A percentile compares a stretch with the other conserved stretches of the same genome.
Evolutionary conservation across 2,888 invertebrate genomes (phyloP).

Genomic region (Leptinotarsa haldemani): DNA sequence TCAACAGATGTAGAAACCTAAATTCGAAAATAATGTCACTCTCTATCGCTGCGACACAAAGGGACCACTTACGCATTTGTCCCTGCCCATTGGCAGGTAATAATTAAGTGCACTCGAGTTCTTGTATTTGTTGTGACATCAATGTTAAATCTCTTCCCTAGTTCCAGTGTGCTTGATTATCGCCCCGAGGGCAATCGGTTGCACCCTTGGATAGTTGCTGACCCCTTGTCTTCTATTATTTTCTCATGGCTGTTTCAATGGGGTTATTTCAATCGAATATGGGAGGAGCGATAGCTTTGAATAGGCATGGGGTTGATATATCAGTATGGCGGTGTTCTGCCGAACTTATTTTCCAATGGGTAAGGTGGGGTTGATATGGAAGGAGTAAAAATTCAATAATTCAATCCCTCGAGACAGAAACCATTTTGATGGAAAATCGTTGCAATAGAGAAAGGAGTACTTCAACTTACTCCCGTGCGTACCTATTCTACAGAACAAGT

Average conservation of each 20-base stretch:
- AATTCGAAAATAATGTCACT: slow-evolving; percentile 47
- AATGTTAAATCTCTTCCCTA: slow-evolving; percentile 49
- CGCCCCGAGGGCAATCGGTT: slow-evolving; percentile 3
- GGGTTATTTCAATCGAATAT: slow-evolving; percentile 13
- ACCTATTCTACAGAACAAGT: no score
- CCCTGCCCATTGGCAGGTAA: slow-evolving; percentile 60
- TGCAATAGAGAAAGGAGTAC: no score
- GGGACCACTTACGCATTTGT: slow-evolving; percentile 25
- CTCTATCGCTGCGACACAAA: slow-evolving; percentile 55
- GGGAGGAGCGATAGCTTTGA: slow-evolving; percentile 14
- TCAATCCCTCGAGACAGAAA: no score
- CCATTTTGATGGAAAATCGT: no score
- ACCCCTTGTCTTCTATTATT: slow-evolving; percentile 23
- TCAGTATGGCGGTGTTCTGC: slow-evolving; percentile 15
- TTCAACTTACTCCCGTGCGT: no score
- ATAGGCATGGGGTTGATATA: slow-evolving; percentile 6
- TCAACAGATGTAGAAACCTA: slow-evolving; percentile 60
- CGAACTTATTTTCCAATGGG: neutral
- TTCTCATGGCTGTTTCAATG: slow-evolving; percentile 15
- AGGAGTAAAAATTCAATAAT: neutral
- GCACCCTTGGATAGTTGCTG: slow-evolving; percentile 19
- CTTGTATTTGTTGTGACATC: slow-evolving; percentile 62
- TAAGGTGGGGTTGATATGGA: neutral
- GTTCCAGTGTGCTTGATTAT: slow-evolving; percentile 20
- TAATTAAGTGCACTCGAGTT: slow-evolving; percentile 56